Conservation (phyloP, 2,888 invertebrate species). For the Platypus cylindrus region DNA sequence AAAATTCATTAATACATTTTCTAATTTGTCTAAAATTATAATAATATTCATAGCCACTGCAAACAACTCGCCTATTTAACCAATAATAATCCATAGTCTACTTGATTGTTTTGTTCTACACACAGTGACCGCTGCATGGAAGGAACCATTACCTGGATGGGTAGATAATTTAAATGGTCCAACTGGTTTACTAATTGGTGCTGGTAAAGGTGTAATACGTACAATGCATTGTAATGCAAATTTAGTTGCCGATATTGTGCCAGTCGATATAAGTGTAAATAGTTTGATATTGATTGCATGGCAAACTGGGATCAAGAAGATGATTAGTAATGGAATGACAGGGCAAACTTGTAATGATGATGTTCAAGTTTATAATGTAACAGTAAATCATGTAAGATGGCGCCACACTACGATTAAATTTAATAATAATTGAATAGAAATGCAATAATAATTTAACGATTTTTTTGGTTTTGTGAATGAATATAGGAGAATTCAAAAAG, state of each 20-base stretch:
- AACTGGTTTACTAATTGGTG: constrained; percentile 68
- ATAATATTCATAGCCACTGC: no score
- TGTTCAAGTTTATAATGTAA: constrained; percentile 28
- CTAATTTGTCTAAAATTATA: no score
- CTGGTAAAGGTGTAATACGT: constrained; percentile 73
- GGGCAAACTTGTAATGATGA: constrained; percentile 16
- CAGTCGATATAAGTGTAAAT: constrained; percentile 71
- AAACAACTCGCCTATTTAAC: no score
- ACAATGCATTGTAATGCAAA: constrained; percentile 63
- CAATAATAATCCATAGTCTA: no score
- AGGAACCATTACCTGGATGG: constrained; percentile 78
- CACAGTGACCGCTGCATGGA: constrained; percentile 69
- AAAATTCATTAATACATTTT: no score
- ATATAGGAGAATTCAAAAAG: no score
- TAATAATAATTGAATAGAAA: no score
- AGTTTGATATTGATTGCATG: constrained; percentile 64
- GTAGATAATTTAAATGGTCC: constrained; percentile 86
- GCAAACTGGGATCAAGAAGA: constrained; percentile 43
- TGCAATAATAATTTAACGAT: no score
- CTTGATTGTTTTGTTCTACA: no score
- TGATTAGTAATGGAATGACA: no score
- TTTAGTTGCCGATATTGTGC: constrained; percentile 55
- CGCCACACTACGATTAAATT: no score
- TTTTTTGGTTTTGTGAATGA: no score
- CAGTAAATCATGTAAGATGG: constrained; percentile 24